Evolutionary conservation across 2,797 vertebrate species (phyloP).

Genomic region (Tragelaphus oryx): DNA sequence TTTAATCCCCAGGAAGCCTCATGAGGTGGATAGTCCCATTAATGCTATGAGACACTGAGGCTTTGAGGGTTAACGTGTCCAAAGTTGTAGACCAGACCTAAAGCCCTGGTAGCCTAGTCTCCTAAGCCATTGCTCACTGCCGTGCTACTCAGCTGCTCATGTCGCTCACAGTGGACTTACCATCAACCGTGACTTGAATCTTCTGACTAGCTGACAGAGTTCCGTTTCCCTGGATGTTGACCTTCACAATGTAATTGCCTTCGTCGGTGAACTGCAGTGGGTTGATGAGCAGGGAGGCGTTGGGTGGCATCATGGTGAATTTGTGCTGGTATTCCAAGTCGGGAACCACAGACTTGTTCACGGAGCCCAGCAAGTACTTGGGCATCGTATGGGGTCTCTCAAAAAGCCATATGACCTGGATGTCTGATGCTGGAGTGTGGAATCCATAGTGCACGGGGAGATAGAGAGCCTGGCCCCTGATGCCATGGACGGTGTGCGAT

Average conservation of each 20-base stretch:
- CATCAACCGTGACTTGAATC: slow-evolving; percentile 90
- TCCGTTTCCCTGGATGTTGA: slow-evolving; percentile 85
- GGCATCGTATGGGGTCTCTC: slow-evolving; percentile 80
- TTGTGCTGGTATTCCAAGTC: slow-evolving; percentile 84
- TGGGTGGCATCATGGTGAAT: slow-evolving; percentile 84
- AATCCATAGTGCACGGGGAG: slow-evolving; percentile 87
- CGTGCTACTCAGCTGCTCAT: not conserved
- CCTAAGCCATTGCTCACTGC: not conserved
- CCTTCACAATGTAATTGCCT: slow-evolving; percentile 90
- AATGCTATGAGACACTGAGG: not conserved
- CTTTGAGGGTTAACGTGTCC: not conserved
- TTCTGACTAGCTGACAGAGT: slow-evolving; percentile 84
- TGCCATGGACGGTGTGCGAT: slow-evolving; percentile 82
- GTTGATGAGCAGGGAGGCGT: slow-evolving; percentile 87
- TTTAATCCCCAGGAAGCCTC: not conserved
- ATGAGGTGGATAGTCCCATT: not conserved
- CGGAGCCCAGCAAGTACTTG: slow-evolving; percentile 86
- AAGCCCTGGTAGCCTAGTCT: not conserved
- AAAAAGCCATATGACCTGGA: slow-evolving; percentile 93
- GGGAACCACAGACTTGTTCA: slow-evolving; percentile 81
- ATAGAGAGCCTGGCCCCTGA: slow-evolving; percentile 84
- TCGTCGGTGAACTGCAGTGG: slow-evolving; percentile 84
- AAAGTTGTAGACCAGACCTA: not conserved
- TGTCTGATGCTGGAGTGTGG: slow-evolving; percentile 80
- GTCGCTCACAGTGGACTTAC: slow-evolving; percentile 81